Base-by-base conservation (phyloP, 2,888 invertebrate genomes). In the Ectropis crepuscularia region DNA sequence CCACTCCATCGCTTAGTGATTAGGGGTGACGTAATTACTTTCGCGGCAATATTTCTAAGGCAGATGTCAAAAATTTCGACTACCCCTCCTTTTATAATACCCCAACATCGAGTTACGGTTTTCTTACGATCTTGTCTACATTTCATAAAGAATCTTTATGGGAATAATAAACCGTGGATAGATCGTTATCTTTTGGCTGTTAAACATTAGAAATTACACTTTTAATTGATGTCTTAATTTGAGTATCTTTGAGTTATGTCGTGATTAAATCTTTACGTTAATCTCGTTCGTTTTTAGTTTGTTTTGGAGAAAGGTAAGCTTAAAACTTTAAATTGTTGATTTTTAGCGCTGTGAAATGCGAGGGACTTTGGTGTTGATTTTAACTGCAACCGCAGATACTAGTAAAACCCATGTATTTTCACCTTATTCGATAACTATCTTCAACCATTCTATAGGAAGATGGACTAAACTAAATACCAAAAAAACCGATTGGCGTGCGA, bases 11-110 rank as follows among this genome's bases (percentile, higher is more conserved):
- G 67, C 77, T 78, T 80, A 79, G 81, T 78, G 78, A 81, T 80
- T 74, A 72, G 74, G 81, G 81, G 73, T 69, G 73, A 84, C 80
- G 83, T 87, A 86, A 88, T 88, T 85, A 88, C 79, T 77, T 76
- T 80, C 80, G 79, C 74, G 78, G 76, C 82, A 80, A 79, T 80
- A 79, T 81, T 77, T 82, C 80, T 77, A 79, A 80, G 76, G 74
- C 85, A 84, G 82, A 81, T 83, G 83, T 81, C 82, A 53, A 57
- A 82, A 79, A 85, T 81, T 81, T 72, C 73, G 77, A 77, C 55
- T 39, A 80, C 72, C 73, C 73, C 72, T 76, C 76, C 72, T 75
- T 80, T 79, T 78, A 78, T 73, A 76, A 77, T 69, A 61, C 73
- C 74, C 61, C 67, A 41, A 47, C 47, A 48, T 54, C 12, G 50